Evolutionary conservation across 2,888 invertebrate species (phyloP), one percentile per base, ranked within the genome.

Genomic region (Lymantria monacha): DNA sequence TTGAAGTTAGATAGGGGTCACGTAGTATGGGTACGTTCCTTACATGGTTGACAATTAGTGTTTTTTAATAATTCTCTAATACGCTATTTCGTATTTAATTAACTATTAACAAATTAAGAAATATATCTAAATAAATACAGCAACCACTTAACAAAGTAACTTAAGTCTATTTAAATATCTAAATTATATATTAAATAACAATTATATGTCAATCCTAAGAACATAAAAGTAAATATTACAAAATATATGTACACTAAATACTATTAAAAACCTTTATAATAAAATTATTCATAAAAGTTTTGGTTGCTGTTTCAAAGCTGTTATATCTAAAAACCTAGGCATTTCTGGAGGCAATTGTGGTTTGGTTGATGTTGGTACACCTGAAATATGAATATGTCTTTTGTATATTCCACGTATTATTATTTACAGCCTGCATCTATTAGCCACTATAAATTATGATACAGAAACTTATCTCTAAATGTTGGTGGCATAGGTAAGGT

Each of bases 221-320:
- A 30, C 36, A 38, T 50, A 57, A 49, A 44, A 31, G 14, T 40
- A 46, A 9, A 9, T 41, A 31, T 45, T 44, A 46, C 42, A 42
- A 44, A 51, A 48, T 38, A 38, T 42, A 55, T 9, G 5, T 37
- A 41, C 7, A 53, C 45, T 44, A 48, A 31, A 41, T 12, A 53
- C 11, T 33, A 33, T 22, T 36, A 22, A 22, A 40, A 40, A 40
- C 40, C 13, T 22, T 40, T 7, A 13, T 13, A 22, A 11, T 43
- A 43, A 48, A 15, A 42, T 38, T 49, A 30, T 11, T 72, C 70
- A 88, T 68, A 94, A 83, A 53, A 95, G 87, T 81, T 95, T 95
- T 0, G 94, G 94, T 77, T 94, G 95, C 66, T 93, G 93, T 74
- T 94, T 95, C 46, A 95, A 84, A 44, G 94, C 93, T 42, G 95